These are phyloP conservation scores for Nymphalis io DNA, from an alignment of 1,140 invertebrate genomes.

Conservation along the genomic window DNA sequence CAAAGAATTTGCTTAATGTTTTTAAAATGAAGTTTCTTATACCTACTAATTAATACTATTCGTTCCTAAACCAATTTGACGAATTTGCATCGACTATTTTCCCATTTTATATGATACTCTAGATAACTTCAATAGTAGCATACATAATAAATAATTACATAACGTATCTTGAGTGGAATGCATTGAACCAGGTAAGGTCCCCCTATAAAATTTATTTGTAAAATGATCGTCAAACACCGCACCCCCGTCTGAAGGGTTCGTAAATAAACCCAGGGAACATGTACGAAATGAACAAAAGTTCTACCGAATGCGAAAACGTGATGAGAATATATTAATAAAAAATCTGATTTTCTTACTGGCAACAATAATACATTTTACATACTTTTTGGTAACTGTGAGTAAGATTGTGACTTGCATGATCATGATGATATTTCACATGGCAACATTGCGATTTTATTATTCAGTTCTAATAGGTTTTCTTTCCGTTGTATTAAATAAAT, in stretches of 20 bases:
- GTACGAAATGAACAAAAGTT: constrained; percentile 57
- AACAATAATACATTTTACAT: not conserved
- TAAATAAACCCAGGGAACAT: constrained; percentile 44
- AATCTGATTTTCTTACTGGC: not conserved
- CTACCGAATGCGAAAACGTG: constrained; percentile 36
- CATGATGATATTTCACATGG: too few species aligned
- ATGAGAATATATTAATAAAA: constrained; percentile 46
- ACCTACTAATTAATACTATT: too few species aligned
- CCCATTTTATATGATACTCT: too few species aligned
- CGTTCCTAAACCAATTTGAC: too few species aligned
- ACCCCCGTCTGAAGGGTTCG: constrained; percentile 45
- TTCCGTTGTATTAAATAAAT: too few species aligned
- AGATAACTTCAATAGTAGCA: not conserved
- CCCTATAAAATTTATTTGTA: constrained; percentile 65
- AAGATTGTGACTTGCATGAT: too few species aligned
- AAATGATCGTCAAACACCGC: constrained; percentile 68
- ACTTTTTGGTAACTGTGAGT: not conserved
- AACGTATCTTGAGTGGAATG: constrained; percentile 16
- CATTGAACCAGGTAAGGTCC: constrained; percentile 46
- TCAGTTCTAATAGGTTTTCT: too few species aligned
- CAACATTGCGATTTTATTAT: too few species aligned
- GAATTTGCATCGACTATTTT: too few species aligned
- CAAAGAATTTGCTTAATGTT: too few species aligned
- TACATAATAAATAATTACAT: not conserved
- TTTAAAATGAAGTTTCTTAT: too few species aligned